A percentile compares a stretch with the other conserved stretches of the same genome.
phyloP scores from a whole-genome alignment of 2,113 vertebrate genomes.

The Craseonycteris thonglongyai region DNA sequence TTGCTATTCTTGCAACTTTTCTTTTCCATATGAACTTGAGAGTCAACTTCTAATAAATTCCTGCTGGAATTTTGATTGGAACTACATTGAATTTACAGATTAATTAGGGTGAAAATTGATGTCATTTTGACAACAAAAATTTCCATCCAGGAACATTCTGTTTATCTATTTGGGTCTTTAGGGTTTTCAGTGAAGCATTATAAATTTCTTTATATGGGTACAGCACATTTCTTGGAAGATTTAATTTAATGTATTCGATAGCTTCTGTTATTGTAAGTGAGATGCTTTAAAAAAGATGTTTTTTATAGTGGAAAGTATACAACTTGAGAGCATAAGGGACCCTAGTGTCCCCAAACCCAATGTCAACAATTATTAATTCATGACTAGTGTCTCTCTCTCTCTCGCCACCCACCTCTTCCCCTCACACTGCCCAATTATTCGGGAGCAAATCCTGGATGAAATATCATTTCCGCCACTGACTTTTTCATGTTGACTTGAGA shows the following conservation, averaged over 20 bases:
- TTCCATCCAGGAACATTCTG: fast-evolving
- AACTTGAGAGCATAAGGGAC: neutral
- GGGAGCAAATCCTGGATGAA: neutral
- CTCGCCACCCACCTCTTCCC: neutral
- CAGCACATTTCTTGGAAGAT: neutral
- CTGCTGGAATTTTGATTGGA: neutral
- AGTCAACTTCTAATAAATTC: neutral
- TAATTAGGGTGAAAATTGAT: neutral
- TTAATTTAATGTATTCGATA: neutral
- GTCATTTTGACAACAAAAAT: neutral
- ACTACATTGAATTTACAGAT: neutral
- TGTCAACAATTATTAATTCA: neutral
- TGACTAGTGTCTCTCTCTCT: fast-evolving
- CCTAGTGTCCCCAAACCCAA: neutral
- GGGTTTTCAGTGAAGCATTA: neutral
- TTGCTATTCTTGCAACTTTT: neutral
- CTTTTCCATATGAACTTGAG: neutral
- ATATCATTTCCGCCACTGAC: neutral
- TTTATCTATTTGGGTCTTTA: neutral
- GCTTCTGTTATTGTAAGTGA: neutral
- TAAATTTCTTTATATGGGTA: neutral
- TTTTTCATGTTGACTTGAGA: neutral
- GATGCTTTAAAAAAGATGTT: neutral
- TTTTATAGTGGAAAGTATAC: neutral
- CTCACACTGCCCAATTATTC: neutral